Base-by-base conservation (phyloP, 1,140 invertebrate species). In the Bombus pyrosoma region DNA sequence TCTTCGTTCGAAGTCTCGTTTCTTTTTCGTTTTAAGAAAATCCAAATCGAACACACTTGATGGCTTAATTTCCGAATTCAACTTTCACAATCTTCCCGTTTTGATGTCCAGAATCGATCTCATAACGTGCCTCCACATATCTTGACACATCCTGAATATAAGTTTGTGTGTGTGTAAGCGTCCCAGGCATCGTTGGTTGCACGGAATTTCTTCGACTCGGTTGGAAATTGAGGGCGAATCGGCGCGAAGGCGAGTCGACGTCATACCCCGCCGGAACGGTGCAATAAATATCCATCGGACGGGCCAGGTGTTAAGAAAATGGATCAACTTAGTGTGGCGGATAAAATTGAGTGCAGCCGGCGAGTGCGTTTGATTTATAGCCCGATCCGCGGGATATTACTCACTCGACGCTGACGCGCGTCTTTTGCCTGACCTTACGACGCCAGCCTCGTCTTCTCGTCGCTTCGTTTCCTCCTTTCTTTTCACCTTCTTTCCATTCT, bases 251-350 rank as follows among this genome's bases (percentile, higher is more conserved):
- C 59, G 57, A 15, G 59, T 5, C 59, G 28, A 57, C 81, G 73
- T 77, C 43, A 32, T 77, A 59, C 43, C 66, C 39, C 10, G 22
- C 8, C n/a, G 13, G 39, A 43, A 13, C 12, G 76, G 53, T 37
- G 83, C 68, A 80, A 84, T 84, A 84, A 84, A 85, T 85, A 85
- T 85, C 83, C 83, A 85, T 85, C 76, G 83, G 83, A 73, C 83
- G 47, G 82, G 83, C 76, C 83, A 85, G 83, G 83, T 85, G 83
- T 53, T 85, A 85, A 85, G 83, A 85, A 85, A 85, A 85, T 80
- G 77, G 83, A 85, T 85, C 83, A 85, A 80, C 76, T 85, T 80
- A 80, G 77, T 47, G 77, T 80, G 76, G 76, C 83, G 83, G 83
- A 85, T 85, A 85, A 85, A 85, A 85, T 85, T 85, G 83, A 85